Evolutionary conservation across 2,113 vertebrate genomes (phyloP).

Genomic region (Ondatra zibethicus): DNA sequence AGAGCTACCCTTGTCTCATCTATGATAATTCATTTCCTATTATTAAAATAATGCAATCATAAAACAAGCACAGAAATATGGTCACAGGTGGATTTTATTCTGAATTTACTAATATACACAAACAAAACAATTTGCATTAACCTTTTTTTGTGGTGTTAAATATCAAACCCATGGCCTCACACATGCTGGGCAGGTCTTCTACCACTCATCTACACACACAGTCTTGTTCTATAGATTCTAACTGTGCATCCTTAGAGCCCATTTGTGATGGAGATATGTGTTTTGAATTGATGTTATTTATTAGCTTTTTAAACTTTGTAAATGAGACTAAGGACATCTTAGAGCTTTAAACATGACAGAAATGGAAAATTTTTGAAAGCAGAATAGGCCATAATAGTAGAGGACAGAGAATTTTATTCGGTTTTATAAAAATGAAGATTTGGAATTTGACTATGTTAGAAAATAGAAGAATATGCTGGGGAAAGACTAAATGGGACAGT

Average conservation of each 20-base stretch:
- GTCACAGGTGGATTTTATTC: not conserved
- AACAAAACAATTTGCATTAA: not conserved
- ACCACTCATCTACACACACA: accelerated
- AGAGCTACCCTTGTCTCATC: not conserved
- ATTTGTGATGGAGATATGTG: not conserved
- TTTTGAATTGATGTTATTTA: not conserved
- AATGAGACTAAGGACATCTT: not conserved
- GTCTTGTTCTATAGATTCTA: not conserved
- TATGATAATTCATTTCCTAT: not conserved
- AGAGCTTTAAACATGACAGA: not conserved
- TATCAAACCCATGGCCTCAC: not conserved
- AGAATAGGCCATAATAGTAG: not conserved
- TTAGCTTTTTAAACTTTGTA: not conserved
- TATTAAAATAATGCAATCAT: not conserved
- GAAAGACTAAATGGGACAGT: not conserved
- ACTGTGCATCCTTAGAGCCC: not conserved
- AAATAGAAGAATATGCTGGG: not conserved
- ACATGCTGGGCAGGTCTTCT: too few relatives aligned
- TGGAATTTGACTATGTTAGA: not conserved
- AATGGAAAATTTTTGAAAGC: not conserved
- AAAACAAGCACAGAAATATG: not conserved
- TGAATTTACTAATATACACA: not conserved
- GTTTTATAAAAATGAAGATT: not conserved
- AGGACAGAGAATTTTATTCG: not conserved
- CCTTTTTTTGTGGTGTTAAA: not conserved